Evolutionary conservation across 2,113 vertebrate species (phyloP).

Genomic region (Marcusenius ussheri): DNA sequence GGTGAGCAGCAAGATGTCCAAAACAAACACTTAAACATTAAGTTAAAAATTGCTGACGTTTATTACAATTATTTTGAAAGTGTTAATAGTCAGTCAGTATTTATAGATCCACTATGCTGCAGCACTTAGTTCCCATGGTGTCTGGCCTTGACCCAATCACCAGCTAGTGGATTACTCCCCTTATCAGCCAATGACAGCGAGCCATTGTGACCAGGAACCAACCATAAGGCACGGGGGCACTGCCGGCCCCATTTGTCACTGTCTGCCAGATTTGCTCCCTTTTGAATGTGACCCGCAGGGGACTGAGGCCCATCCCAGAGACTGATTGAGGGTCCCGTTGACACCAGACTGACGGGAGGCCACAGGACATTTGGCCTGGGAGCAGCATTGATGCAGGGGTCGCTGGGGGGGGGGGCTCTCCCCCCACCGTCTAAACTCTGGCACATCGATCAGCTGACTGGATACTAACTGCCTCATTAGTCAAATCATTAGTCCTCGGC

Average conservation of each 20-base stretch:
- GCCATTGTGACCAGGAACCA: constrained; percentile 42
- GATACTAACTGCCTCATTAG: constrained; percentile 89
- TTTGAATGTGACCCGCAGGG: constrained; percentile 22
- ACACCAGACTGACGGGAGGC: constrained; percentile 26
- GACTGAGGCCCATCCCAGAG: constrained; percentile 34
- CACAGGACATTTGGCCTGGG: constrained; percentile 10
- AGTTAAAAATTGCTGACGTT: background rate
- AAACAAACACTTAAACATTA: background rate
- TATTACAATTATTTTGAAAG: background rate
- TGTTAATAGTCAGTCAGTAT: background rate
- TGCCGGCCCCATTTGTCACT: constrained; percentile 52
- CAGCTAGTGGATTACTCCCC: constrained; percentile 30
- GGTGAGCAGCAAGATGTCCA: background rate
- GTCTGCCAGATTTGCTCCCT: constrained; percentile 50
- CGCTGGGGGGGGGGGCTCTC: background rate
- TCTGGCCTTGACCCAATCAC: constrained; percentile 41
- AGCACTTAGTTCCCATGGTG: background rate
- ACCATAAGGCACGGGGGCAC: constrained; percentile 40
- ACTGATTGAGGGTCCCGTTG: constrained; percentile 20
- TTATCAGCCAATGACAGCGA: constrained; percentile 58
- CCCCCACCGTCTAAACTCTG: constrained; percentile 45
- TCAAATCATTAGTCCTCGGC: constrained; percentile 76
- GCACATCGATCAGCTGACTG: constrained; percentile 69
- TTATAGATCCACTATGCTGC: background rate
- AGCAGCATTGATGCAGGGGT: background rate